phyloP scores from a whole-genome alignment of 2,888 invertebrate species.

The Cheilosia vernalis region DNA sequence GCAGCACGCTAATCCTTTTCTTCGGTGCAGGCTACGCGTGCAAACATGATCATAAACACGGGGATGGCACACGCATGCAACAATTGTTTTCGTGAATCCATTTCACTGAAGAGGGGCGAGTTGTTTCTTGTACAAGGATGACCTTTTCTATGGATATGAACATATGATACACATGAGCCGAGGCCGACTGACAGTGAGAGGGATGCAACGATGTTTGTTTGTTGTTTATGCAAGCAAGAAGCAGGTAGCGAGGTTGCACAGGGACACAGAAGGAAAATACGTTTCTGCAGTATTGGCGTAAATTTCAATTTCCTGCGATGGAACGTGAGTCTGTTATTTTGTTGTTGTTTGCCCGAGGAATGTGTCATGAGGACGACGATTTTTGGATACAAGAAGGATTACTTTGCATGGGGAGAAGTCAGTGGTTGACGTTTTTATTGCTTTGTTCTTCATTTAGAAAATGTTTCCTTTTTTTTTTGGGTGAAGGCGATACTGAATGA shows the following conservation, averaged over 20 bases:
- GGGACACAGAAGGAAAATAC: not conserved
- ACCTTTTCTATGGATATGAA: conserved; percentile 9
- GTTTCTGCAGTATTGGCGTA: conserved; percentile 26
- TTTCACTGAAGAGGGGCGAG: not conserved
- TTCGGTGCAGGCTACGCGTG: not conserved
- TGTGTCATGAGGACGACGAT: not conserved
- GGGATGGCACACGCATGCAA: conserved; percentile 31
- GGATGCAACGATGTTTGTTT: conserved; percentile 28
- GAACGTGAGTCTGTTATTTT: conserved; percentile 24
- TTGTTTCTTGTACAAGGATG: conserved; percentile 34
- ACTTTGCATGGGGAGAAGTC: not conserved
- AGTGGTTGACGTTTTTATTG: too few relatives aligned
- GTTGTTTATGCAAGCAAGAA: conserved; percentile 36
- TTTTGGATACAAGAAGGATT: not conserved
- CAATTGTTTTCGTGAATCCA: conserved; percentile 34
- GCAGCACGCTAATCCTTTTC: conserved; percentile 12
- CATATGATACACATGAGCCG: not conserved
- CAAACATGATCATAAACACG: conserved; percentile 39
- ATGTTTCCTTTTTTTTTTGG: too few relatives aligned
- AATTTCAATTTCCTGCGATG: conserved; percentile 19
- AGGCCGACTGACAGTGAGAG: not conserved
- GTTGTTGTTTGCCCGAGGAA: not conserved
- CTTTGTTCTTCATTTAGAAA: too few relatives aligned
- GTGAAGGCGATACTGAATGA: too few relatives aligned
- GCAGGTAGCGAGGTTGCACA: not conserved